These are phyloP conservation scores for Dromiciops gliroides DNA, from an alignment of 2,113 vertebrate species.

Conservation along the genomic window DNA sequence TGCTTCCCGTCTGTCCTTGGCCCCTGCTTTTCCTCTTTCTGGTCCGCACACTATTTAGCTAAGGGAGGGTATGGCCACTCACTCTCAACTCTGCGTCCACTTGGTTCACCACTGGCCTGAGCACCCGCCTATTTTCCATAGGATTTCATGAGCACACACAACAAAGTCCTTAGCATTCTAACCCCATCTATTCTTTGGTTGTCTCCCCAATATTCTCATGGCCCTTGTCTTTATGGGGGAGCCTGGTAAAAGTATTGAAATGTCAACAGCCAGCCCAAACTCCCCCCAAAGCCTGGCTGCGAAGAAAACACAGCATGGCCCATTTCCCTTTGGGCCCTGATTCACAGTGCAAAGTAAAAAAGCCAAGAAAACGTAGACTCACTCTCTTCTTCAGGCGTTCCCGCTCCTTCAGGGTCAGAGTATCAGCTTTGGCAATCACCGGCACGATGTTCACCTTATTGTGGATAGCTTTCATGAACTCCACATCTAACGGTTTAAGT, in stretches of 20 bases:
- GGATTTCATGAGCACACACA: neutral
- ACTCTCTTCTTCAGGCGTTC: conserved; percentile 97
- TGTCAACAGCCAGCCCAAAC: neutral
- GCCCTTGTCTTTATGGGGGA: neutral
- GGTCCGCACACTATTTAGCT: neutral
- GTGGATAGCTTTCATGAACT: conserved; percentile 90
- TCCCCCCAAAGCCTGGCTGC: neutral
- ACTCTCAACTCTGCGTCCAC: too few species aligned
- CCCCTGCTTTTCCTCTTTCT: neutral
- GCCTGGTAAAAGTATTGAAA: neutral
- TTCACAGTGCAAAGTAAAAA: rapidly evolving
- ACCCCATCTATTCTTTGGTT: neutral
- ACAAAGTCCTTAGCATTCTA: neutral
- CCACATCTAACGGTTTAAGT: conserved; percentile 88
- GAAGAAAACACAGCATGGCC: rapidly evolving
- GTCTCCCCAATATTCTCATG: neutral
- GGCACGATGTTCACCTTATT: conserved; percentile 90
- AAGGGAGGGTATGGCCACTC: too few species aligned
- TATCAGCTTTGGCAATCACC: conserved; percentile 89
- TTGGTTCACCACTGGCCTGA: too few species aligned
- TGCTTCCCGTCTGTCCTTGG: neutral
- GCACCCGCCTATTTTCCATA: neutral
- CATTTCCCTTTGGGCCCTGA: rapidly evolving
- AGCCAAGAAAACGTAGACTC: conserved; percentile 62
- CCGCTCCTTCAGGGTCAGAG: conserved; percentile 90